These are phyloP conservation scores for Triplophysa bombifrons DNA, from an alignment of 2,797 vertebrate species.

Conservation along the genomic window DNA sequence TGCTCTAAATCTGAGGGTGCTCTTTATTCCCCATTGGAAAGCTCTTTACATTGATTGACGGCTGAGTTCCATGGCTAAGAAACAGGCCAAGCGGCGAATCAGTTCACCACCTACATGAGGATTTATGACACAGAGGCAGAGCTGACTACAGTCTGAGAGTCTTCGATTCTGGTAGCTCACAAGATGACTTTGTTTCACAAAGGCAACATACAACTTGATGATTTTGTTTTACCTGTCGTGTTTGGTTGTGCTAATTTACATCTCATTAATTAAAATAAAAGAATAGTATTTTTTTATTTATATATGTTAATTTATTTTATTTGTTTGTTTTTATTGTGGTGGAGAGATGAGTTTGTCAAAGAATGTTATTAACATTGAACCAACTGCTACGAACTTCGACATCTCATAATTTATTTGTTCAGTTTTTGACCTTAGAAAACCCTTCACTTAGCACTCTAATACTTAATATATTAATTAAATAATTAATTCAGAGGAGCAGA, in stretches of 20 bases:
- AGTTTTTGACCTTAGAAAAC: background rate
- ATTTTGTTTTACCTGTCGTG: background rate
- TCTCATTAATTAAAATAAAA: background rate
- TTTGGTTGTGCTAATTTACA: background rate
- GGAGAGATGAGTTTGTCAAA: too few relatives aligned
- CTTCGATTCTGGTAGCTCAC: slow-evolving; percentile 15
- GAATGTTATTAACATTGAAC: background rate
- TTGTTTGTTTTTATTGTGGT: background rate
- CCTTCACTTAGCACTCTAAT: background rate
- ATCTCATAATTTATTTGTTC: background rate
- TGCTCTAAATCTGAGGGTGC: slow-evolving; percentile 50
- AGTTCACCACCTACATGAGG: slow-evolving; percentile 35
- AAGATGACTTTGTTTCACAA: background rate
- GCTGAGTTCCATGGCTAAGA: slow-evolving; percentile 46
- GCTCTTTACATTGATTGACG: slow-evolving; percentile 61
- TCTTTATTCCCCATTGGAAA: slow-evolving; percentile 58
- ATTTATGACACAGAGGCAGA: slow-evolving; percentile 45
- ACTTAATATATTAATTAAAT: background rate
- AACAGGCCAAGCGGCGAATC: slow-evolving; percentile 21
- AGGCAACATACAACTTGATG: background rate
- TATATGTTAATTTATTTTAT: background rate
- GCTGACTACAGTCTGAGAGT: slow-evolving; percentile 28
- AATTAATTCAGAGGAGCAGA: background rate
- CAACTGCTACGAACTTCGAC: too few relatives aligned
- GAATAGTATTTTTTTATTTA: background rate